phyloP scores from a whole-genome alignment of 2,113 vertebrate genomes.

The Trinectes maculatus region DNA sequence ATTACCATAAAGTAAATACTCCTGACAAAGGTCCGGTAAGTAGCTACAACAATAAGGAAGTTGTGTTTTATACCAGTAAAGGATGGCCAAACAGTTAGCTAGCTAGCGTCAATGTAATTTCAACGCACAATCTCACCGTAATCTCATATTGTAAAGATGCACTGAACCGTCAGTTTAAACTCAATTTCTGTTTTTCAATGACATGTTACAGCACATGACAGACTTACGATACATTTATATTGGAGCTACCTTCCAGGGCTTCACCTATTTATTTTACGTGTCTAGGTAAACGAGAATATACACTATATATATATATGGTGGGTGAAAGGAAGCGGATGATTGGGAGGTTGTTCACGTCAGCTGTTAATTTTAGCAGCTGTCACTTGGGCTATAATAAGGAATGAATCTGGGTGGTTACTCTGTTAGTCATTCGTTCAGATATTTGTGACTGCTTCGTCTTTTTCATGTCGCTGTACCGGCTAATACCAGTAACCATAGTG shows the following conservation, averaged over 20 bases:
- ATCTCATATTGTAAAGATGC: not conserved
- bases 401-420: not conserved
- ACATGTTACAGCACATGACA: not conserved
- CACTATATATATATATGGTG: not conserved
- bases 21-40: conserved; percentile 56
- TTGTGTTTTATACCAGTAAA: conserved; percentile 32
- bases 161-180: not conserved
- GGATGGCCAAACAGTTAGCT: conserved; percentile 53
- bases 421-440: not conserved
- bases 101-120: conserved; percentile 50
- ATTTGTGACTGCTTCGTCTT: fast-evolving
- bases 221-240: not conserved
- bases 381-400: not conserved
- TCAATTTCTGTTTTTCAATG: not conserved
- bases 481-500: not conserved
- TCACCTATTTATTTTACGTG: too few species aligned
- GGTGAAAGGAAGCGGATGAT: not conserved
- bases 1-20: conserved; percentile 30
- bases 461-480: too few species aligned
- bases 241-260: not conserved
- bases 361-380: conserved; percentile 8
- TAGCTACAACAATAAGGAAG: conserved; percentile 12
- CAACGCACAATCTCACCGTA: conserved; percentile 2
- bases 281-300: too few species aligned
- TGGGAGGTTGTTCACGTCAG: too few species aligned